A percentile compares a stretch with the other conserved stretches of the same genome.
These are phyloP conservation scores for Papilio elwesi DNA, from an alignment of 2,888 invertebrate species.

Conservation along the genomic window DNA sequence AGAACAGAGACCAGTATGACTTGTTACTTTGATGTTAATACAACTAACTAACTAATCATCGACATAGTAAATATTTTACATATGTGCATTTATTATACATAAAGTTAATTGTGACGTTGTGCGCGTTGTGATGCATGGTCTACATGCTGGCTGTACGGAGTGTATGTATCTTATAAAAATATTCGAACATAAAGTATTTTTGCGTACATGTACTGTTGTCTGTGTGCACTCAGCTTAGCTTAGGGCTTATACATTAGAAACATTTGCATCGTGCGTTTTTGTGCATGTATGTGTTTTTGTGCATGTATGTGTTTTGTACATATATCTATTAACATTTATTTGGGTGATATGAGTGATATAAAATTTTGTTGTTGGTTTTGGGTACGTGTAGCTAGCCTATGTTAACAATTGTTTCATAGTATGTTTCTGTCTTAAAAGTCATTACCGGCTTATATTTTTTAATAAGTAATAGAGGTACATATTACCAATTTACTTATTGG, in stretches of 20 bases:
- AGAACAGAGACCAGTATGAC: constrained; percentile 10
- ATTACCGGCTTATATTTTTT: no score
- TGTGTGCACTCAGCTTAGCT: constrained; percentile 4
- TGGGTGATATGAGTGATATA: not conserved
- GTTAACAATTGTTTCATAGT: not conserved
- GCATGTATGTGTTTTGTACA: constrained; percentile 1
- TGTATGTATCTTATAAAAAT: not conserved
- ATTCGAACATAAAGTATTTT: not conserved
- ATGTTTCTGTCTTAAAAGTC: not conserved
- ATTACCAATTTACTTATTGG: no score
- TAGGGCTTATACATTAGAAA: no score
- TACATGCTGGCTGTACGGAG: not conserved
- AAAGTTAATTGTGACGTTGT: not conserved
- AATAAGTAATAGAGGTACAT: no score
- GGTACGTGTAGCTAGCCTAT: not conserved
- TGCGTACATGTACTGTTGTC: not conserved
- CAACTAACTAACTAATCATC: constrained; percentile 1
- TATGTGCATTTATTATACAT: not conserved
- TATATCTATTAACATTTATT: not conserved
- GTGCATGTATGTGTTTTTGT: no score
- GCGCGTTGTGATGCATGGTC: no score
- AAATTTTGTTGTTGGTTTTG: constrained; percentile 3
- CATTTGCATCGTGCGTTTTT: constrained; percentile 2
- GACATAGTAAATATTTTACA: not conserved
- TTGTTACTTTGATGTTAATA: constrained; percentile 2